Evolutionary conservation across 23 tunicate genomes (phyloP).

Genomic region (Ascidia mentula): DNA sequence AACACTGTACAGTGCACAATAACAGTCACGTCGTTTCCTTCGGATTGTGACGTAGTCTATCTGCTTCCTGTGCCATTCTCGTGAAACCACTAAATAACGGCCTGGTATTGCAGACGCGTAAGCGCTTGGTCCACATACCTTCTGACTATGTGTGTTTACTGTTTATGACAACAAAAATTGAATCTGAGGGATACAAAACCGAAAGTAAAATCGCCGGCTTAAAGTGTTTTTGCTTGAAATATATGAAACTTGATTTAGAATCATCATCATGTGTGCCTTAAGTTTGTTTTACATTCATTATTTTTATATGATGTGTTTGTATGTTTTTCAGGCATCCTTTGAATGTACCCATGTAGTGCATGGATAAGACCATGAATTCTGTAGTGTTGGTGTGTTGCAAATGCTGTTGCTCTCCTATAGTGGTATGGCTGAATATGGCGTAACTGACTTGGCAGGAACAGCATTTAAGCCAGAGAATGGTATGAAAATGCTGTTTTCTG

Average conservation of each 20-base stretch:
- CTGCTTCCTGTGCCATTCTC: constrained; percentile 38
- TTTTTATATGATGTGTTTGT: too few species aligned
- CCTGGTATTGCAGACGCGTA: background rate
- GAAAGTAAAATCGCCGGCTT: too few species aligned
- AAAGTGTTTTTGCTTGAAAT: too few species aligned
- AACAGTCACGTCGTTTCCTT: constrained; percentile 56
- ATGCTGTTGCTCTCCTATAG: background rate
- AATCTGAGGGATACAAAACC: too few species aligned
- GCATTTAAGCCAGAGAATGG: constrained; percentile 10
- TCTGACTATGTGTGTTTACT: background rate
- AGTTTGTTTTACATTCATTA: too few species aligned
- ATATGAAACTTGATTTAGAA: too few species aligned
- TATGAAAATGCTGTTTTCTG: constrained; percentile 55
- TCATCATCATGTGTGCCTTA: too few species aligned
- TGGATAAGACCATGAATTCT: background rate
- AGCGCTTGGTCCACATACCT: background rate
- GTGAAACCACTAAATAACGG: constrained; percentile 2
- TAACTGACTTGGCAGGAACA: background rate
- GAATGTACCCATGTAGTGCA: background rate
- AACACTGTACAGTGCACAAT: constrained; percentile 45
- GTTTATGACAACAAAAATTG: too few species aligned
- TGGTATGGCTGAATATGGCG: constrained; percentile 11
- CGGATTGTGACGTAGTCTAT: constrained; percentile 45
- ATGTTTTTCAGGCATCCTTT: too few species aligned
- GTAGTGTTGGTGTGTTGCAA: background rate